Conservation (phyloP, 2,797 vertebrate species). For the Circus cinereus region DNA sequence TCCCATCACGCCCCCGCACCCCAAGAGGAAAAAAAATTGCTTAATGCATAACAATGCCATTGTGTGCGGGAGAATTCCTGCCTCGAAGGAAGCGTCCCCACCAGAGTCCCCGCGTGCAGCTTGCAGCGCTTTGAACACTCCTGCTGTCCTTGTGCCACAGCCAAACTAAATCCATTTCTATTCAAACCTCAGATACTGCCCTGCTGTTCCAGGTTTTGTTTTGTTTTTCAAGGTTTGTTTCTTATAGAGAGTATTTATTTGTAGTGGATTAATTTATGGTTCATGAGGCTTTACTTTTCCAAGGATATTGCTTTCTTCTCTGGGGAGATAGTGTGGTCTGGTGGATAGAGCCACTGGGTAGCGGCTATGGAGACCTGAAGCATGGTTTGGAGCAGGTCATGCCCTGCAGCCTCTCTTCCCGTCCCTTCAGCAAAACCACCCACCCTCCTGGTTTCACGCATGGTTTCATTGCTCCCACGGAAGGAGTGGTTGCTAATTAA, state of each 20-base stretch:
- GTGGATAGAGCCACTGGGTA: neutral
- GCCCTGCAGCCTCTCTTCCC: neutral
- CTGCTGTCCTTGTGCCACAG: constrained; percentile 19
- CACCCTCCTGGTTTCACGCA: neutral
- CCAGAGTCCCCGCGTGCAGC: neutral
- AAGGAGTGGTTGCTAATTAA: neutral
- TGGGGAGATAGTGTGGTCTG: neutral
- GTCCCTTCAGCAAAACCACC: neutral
- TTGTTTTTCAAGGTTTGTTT: constrained; percentile 5
- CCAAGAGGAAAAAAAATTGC: neutral
- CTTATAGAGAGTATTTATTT: neutral
- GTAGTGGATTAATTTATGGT: neutral
- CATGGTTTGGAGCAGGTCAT: neutral
- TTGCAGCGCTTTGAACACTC: neutral
- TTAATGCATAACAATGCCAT: constrained; percentile 43
- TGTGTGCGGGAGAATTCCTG: constrained; percentile 54
- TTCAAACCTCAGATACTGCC: constrained; percentile 35
- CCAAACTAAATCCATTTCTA: constrained; percentile 57
- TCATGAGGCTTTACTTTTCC: neutral
- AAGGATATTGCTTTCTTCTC: neutral
- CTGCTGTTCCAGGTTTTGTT: constrained; percentile 11
- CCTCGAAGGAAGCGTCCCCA: constrained; percentile 50
- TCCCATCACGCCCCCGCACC: neutral
- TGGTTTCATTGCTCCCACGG: neutral
- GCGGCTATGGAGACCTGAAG: neutral